Conservation (phyloP, 2,888 invertebrate species). For the Odontocolon sp. region DNA sequence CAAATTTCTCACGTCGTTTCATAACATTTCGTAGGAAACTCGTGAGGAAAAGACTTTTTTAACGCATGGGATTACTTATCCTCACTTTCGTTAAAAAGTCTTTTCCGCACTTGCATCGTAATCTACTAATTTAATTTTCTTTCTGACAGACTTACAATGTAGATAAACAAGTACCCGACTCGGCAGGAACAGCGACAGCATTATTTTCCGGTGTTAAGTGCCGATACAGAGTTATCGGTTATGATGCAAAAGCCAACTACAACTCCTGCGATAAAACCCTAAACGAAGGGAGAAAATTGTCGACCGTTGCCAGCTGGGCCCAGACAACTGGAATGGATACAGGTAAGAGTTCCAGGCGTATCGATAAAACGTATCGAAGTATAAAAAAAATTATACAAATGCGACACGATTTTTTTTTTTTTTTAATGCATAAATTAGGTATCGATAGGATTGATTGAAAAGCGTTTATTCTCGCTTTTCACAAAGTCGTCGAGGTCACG, state of each 20-base stretch:
- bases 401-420: background rate
- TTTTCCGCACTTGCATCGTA: too few species aligned
- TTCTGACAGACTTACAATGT: slow-evolving; percentile 86
- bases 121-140: slow-evolving; percentile 41
- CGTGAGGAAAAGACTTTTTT: too few species aligned
- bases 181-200: slow-evolving; percentile 87
- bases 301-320: slow-evolving; percentile 84
- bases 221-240: slow-evolving; percentile 83
- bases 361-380: background rate
- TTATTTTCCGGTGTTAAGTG: slow-evolving; percentile 85
- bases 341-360: too few species aligned
- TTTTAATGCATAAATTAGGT: background rate
- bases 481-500: too few species aligned
- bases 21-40: too few species aligned
- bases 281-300: slow-evolving; percentile 76
- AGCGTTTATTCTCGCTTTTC: too few species aligned
- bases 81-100: too few species aligned
- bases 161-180: slow-evolving; percentile 87
- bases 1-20: slow-evolving; percentile 2
- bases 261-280: slow-evolving; percentile 79
- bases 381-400: background rate
- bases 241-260: slow-evolving; percentile 80
- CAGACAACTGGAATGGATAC: slow-evolving; percentile 83
- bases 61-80: too few species aligned
- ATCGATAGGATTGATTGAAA: background rate